phyloP scores from a whole-genome alignment of 2,113 vertebrate species.

The Hypomesus transpacificus region DNA sequence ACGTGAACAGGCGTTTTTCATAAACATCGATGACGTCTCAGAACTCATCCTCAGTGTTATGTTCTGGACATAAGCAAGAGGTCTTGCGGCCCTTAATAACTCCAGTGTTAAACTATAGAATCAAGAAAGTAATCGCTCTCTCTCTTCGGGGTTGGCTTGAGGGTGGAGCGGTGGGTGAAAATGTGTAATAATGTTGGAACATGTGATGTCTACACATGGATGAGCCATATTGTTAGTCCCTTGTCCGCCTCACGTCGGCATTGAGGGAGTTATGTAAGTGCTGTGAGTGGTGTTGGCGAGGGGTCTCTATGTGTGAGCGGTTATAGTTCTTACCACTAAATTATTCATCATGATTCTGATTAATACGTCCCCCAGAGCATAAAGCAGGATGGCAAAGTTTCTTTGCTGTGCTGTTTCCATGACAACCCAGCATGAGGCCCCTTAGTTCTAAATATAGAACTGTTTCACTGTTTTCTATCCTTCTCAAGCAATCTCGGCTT shows the following conservation, averaged over 20 bases:
- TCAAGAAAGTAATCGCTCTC: too few relatives aligned
- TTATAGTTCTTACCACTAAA: neutral
- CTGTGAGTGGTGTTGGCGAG: neutral
- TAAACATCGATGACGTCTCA: slow-evolving; percentile 4
- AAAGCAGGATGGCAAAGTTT: neutral
- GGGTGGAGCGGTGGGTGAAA: too few relatives aligned
- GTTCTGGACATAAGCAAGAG: neutral
- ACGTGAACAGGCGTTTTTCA: neutral
- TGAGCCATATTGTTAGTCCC: neutral
- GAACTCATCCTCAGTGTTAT: neutral
- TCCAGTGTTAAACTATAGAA: too few relatives aligned
- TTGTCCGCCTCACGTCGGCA: neutral
- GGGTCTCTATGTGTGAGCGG: neutral
- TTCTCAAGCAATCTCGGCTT: neutral
- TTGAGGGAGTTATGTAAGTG: neutral
- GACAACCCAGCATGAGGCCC: neutral
- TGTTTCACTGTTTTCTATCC: neutral
- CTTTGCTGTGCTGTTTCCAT: slow-evolving; percentile 2
- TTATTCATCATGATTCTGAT: slow-evolving; percentile 7
- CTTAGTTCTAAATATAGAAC: slow-evolving; percentile 1
- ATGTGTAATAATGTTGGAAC: too few relatives aligned
- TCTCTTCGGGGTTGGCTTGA: too few relatives aligned
- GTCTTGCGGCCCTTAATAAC: too few relatives aligned
- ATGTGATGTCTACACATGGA: too few relatives aligned
- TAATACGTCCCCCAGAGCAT: slow-evolving; percentile 4